Conservation (phyloP, 2,888 invertebrate genomes). For the Drosophila mayaguana region DNA sequence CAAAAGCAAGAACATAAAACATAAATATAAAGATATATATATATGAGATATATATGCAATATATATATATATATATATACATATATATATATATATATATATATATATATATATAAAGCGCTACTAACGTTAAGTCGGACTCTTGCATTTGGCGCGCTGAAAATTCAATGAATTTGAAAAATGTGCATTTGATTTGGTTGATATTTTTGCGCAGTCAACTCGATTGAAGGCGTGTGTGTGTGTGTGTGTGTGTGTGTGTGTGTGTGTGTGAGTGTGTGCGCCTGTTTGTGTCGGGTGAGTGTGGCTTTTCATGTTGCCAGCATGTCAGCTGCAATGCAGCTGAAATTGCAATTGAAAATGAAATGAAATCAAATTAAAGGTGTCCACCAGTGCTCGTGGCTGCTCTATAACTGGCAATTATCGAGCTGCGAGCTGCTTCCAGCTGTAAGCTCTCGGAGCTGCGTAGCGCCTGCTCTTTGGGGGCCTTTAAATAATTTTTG, state of each 20-base stretch:
- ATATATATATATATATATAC: conserved; percentile 4
- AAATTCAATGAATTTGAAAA: conserved; percentile 79
- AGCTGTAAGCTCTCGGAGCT: not conserved
- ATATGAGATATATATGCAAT: not conserved
- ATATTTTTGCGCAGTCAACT: conserved; percentile 59
- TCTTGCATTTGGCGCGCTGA: conserved; percentile 31
- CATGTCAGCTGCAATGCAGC: conserved; percentile 78
- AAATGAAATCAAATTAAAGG: conserved; percentile 77
- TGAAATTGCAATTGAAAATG: conserved; percentile 70
- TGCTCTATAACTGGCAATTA: conserved; percentile 62
- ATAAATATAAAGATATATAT: conserved; percentile 39
- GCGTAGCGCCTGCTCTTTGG: conserved; percentile 9
- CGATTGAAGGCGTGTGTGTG: conserved; percentile 9
- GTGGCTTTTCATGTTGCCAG: conserved; percentile 58
- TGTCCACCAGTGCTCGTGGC: conserved; percentile 45
- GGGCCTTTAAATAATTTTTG: conserved; percentile 48
- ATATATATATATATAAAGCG: conserved; percentile 35
- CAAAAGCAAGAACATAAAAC: conserved; percentile 61
- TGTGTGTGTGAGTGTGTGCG: conserved; percentile 11
- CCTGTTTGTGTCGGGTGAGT: conserved; percentile 3
- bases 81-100: not conserved
- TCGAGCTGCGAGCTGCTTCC: conserved; percentile 13
- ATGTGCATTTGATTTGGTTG: conserved; percentile 79
- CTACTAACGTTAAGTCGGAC: conserved; percentile 45
- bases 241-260: conserved; percentile 15